Evolutionary conservation across 2,797 vertebrate species (phyloP).

Genomic region (Premnoplex brunnescens): DNA sequence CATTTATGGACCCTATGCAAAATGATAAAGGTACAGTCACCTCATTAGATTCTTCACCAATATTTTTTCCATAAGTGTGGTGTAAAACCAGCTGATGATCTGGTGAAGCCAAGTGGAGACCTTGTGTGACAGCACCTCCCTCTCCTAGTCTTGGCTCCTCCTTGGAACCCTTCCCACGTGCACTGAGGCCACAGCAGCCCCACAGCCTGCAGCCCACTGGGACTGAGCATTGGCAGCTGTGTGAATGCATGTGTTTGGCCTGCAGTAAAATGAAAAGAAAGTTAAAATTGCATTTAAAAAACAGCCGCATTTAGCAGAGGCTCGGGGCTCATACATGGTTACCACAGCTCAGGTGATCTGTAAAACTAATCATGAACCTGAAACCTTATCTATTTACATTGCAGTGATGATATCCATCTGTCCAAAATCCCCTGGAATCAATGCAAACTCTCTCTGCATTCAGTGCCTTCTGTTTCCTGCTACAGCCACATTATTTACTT

Average conservation of each 20-base stretch:
- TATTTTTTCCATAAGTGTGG: rapidly evolving
- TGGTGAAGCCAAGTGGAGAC: neutral
- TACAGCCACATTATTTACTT: conserved; percentile 1
- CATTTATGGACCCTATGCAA: neutral
- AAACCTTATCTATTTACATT: neutral
- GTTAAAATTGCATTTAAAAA: neutral
- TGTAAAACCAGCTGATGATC: neutral
- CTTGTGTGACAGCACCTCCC: neutral
- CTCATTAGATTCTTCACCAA: neutral
- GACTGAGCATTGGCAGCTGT: neutral
- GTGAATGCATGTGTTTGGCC: neutral
- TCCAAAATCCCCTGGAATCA: neutral
- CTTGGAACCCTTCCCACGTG: neutral
- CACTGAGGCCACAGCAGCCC: neutral
- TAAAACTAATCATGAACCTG: neutral
- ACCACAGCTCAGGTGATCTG: neutral
- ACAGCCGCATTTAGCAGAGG: neutral
- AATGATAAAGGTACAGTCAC: rapidly evolving
- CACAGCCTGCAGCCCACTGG: neutral
- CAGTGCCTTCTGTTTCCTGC: neutral
- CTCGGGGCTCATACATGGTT: neutral
- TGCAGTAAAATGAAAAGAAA: neutral
- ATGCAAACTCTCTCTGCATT: neutral
- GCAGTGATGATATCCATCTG: neutral
- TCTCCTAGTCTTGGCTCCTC: neutral